A percentile compares a stretch with the other conserved stretches of the same genome.
phyloP scores from a whole-genome alignment of 2,797 vertebrate species.

The Acanthopagrus latus region DNA sequence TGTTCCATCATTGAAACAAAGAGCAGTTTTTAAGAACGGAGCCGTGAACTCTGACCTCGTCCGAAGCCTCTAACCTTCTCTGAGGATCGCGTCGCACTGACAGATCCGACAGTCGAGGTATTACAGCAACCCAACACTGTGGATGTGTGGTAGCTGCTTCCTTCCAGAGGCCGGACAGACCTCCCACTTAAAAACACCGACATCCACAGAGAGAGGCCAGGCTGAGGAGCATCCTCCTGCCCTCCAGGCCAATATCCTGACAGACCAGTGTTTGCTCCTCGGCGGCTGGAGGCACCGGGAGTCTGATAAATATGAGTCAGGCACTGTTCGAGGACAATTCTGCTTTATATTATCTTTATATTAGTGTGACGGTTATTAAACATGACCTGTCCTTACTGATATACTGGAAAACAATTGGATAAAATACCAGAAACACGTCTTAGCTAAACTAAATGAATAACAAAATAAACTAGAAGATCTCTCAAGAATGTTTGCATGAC shows the following conservation, averaged over 20 bases:
- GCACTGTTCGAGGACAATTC: neutral
- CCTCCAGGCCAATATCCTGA: slow-evolving; percentile 57
- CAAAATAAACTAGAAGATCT: too few relatives aligned
- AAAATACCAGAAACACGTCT: neutral
- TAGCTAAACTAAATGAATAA: neutral
- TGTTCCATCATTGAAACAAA: neutral
- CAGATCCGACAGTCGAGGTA: neutral
- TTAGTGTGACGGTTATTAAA: neutral
- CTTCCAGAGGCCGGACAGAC: slow-evolving; percentile 48
- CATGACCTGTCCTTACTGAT: neutral
- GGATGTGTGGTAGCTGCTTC: slow-evolving; percentile 36
- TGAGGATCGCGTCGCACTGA: neutral
- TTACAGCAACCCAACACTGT: slow-evolving; percentile 12
- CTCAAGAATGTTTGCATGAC: too few relatives aligned
- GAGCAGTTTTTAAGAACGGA: neutral
- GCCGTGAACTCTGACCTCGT: neutral
- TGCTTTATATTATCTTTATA: neutral
- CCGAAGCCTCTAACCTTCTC: neutral
- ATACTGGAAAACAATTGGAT: neutral
- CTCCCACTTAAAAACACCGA: slow-evolving; percentile 37
- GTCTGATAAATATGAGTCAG: neutral
- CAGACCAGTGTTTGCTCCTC: slow-evolving; percentile 41
- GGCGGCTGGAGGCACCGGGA: slow-evolving; percentile 14
- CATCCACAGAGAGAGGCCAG: slow-evolving; percentile 32
- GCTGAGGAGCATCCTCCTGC: slow-evolving; percentile 46